Conservation (phyloP, 2,113 vertebrate species). For the Polypterus senegalus region DNA sequence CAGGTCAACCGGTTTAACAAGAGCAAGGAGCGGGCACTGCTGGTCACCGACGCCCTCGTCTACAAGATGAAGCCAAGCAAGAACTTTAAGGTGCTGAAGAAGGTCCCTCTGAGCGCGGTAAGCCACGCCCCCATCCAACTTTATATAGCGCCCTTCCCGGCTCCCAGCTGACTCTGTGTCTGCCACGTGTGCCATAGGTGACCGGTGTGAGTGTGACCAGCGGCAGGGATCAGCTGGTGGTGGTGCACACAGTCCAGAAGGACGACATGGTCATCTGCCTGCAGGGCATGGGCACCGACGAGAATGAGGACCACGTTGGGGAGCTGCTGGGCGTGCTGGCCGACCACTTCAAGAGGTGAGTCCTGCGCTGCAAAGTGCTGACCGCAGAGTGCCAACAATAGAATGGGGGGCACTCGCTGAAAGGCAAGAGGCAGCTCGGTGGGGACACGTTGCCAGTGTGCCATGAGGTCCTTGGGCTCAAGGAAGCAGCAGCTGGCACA, state of each 20-base stretch:
- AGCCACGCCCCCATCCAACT: constrained; percentile 8
- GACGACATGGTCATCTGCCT: constrained; percentile 70
- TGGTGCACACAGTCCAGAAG: constrained; percentile 52
- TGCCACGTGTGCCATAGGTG: constrained; percentile 39
- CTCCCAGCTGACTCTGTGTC: too few relatives aligned
- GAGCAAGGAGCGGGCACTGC: constrained; percentile 65
- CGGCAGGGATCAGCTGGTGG: constrained; percentile 72
- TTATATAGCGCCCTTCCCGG: too few relatives aligned
- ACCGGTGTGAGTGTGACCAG: constrained; percentile 67
- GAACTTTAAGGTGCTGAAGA: constrained; percentile 67
- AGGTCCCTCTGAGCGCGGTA: constrained; percentile 55
- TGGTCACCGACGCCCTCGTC: constrained; percentile 71
- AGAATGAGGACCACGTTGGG: constrained; percentile 63
- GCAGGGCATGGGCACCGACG: constrained; percentile 46
- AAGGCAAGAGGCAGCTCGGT: too few relatives aligned
- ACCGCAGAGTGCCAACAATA: too few relatives aligned
- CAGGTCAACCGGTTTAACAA: constrained; percentile 80
- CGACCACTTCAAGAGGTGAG: constrained; percentile 69
- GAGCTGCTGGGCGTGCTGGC: constrained; percentile 75
- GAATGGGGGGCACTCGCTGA: too few relatives aligned
- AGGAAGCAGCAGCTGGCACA: background rate
- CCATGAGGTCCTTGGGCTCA: background rate
- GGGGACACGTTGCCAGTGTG: too few relatives aligned
- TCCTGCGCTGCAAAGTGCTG: background rate
- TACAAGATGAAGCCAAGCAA: constrained; percentile 76